Evolutionary conservation across 37 sponge, comb jelly and placozoan species (phyloP).

Genomic region (Hexactinellida sp.): DNA sequence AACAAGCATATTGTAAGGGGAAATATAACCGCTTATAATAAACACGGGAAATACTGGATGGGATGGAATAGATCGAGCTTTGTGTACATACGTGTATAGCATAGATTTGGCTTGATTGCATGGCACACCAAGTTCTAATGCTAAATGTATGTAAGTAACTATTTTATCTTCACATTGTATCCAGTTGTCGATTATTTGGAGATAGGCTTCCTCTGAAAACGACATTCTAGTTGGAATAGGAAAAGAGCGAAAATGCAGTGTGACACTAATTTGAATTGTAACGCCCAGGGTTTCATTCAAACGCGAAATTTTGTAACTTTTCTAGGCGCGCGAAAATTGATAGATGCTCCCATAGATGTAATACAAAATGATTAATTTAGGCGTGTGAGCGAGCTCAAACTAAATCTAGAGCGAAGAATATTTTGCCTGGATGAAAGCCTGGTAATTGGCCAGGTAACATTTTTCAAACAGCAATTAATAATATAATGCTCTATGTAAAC

Average conservation of each 20-base stretch:
- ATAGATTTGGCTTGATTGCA: slow-evolving; percentile 2
- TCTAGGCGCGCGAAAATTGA: too few relatives aligned
- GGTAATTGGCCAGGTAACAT: too few relatives aligned
- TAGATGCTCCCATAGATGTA: too few relatives aligned
- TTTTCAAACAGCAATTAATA: too few relatives aligned
- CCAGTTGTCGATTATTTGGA: slow-evolving; percentile 3
- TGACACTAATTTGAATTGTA: neutral
- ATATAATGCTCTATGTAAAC: too few relatives aligned
- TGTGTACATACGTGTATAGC: neutral
- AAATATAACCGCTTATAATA: neutral
- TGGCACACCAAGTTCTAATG: neutral
- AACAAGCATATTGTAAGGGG: neutral
- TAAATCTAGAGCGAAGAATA: too few relatives aligned
- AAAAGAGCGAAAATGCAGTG: too few relatives aligned
- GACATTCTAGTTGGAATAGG: neutral
- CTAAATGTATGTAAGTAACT: neutral
- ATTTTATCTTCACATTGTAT: neutral
- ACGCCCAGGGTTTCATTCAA: too few relatives aligned
- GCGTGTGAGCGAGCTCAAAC: too few relatives aligned
- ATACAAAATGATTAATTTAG: too few relatives aligned
- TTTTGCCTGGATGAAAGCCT: too few relatives aligned
- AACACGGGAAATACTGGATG: neutral
- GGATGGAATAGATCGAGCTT: neutral
- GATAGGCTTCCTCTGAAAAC: neutral
- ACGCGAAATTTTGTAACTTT: too few relatives aligned